These are phyloP conservation scores for Mus spretus DNA, from an alignment of 2,797 vertebrate species.

Conservation along the genomic window DNA sequence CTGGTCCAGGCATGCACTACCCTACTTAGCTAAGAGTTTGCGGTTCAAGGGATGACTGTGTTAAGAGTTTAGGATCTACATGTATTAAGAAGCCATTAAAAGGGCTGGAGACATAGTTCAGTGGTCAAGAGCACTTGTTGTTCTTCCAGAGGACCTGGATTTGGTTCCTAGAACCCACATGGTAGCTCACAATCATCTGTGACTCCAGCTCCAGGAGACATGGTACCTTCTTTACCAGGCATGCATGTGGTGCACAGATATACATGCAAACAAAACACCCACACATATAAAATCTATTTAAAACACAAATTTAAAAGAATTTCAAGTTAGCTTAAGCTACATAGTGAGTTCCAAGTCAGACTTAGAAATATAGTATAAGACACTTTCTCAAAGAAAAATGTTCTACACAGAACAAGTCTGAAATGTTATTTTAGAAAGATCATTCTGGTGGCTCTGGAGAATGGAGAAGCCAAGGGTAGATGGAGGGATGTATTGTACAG, in stretches of 20 bases:
- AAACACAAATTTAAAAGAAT: background rate
- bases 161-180: background rate
- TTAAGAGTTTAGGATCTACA: background rate
- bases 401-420: background rate
- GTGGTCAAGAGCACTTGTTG: background rate
- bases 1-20: background rate
- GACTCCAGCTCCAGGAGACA: background rate
- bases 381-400: background rate
- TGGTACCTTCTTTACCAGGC: background rate
- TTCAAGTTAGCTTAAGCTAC: background rate
- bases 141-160: background rate
- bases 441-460: background rate
- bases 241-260: background rate
- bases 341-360: background rate
- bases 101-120: background rate
- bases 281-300: background rate
- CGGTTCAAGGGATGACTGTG: constrained; percentile 15
- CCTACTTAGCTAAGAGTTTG: background rate
- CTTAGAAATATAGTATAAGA: background rate
- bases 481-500: background rate
- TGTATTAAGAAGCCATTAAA: constrained; percentile 35
- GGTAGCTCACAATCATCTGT: background rate
- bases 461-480: background rate
- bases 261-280: background rate
- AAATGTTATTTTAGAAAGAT: constrained; percentile 44